These are phyloP conservation scores for Pseudomyrmex sp. DNA, from an alignment of 1,140 invertebrate genomes.

Conservation along the genomic window DNA sequence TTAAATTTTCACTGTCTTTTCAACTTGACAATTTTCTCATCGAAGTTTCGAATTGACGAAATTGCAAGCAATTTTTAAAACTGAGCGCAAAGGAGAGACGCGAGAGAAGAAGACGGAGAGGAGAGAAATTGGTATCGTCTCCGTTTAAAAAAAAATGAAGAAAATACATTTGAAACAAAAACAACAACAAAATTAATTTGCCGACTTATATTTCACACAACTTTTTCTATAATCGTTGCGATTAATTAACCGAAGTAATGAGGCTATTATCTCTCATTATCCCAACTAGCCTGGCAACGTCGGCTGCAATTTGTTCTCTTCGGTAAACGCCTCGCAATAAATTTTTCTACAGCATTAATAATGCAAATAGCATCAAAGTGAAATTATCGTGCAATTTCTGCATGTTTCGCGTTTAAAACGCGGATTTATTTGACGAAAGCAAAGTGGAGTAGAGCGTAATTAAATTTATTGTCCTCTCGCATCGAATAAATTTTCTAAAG, in stretches of 20 bases:
- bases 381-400: neutral
- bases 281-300: neutral
- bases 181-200: neutral
- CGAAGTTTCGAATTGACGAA: neutral
- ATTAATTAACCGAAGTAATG: neutral
- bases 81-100: neutral
- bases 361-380: slow-evolving; percentile 22
- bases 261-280: neutral
- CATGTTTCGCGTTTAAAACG: slow-evolving; percentile 14
- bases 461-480: neutral
- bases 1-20: slow-evolving; percentile 7
- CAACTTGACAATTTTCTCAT: neutral
- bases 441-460: slow-evolving; percentile 24
- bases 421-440: slow-evolving; percentile 26
- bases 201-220: neutral
- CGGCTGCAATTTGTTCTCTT: neutral
- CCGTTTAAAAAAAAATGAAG: neutral
- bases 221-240: neutral
- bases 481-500: slow-evolving; percentile 20
- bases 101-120: too few relatives aligned
- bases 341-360: slow-evolving; percentile 8
- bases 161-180: neutral
- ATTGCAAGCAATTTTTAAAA: neutral
- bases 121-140: neutral
- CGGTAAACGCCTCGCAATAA: neutral